Base-by-base conservation (phyloP, 2,113 vertebrate species). In the Passer montanus region DNA sequence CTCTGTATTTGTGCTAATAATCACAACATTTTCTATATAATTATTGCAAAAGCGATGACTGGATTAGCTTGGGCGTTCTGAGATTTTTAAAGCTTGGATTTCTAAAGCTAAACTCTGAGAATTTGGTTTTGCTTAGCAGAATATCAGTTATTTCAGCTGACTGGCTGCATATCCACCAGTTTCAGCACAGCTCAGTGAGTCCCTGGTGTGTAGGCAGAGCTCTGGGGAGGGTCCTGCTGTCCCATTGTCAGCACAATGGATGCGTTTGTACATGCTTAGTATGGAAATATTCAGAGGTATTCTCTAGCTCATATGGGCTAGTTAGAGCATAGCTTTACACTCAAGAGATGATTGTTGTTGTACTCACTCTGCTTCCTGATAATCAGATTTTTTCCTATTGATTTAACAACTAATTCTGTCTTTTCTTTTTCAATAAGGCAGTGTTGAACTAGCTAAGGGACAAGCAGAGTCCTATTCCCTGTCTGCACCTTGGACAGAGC, bases 1-100 rank as follows among this genome's bases (percentile, higher is more conserved):
- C 68, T 89, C 92, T 95, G 24, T 86, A 28, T 89, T 95, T 82
- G 73, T 90, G 80, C 89, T 96, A 86, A 78, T 87, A 93, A 93
- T 94, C 86, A 76, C 90, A 89, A 75, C 41, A 28, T 82, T 90
- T 96, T 47, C 87, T 81, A 72, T 79, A 0, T 77, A 94, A 91
- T 95, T 94, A 89, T 50, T 93, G 80, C 76, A 55, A 19, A 93
- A 89, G 68, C 5, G 39, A 75, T 75, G 85, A 69, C 76, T 94
- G 96, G 94, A 89, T 95, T 96, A 90, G 62, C 80, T 84, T 41
- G 50, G 76, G 76, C 52, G 43, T 80, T 78, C 52, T 72, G 88
- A 86, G 90, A 30, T 72, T 91, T 87, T 83, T 73, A 62, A 85
- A 94, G 85, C 87, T 80, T 74, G 35, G 39, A 27, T 84, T 93